These are phyloP conservation scores for Hyperoodon ampullatus DNA, from an alignment of 2,113 vertebrate genomes.

Conservation along the genomic window DNA sequence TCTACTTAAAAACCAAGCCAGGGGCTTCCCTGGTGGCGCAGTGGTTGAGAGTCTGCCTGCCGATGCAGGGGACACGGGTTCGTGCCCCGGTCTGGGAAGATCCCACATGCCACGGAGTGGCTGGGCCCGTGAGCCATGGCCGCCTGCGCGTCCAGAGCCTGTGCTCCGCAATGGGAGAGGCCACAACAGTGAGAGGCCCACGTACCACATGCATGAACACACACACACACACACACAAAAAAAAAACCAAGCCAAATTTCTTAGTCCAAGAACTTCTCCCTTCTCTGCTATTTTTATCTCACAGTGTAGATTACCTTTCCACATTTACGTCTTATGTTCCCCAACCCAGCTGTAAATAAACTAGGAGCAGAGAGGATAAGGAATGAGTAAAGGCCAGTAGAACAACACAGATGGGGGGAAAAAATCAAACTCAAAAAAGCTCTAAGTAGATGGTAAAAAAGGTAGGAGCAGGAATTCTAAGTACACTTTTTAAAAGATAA, in stretches of 20 bases:
- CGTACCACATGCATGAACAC: no score
- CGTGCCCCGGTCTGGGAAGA: no score
- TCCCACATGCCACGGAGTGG: no score
- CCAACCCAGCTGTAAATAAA: conserved; percentile 26
- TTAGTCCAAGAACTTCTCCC: neutral
- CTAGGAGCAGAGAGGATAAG: neutral
- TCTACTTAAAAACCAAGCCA: neutral
- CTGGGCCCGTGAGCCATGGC: no score
- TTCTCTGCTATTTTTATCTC: conserved; percentile 38
- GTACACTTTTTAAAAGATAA: neutral
- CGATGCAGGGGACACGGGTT: no score
- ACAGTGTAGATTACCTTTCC: neutral
- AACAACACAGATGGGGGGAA: neutral
- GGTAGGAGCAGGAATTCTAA: neutral
- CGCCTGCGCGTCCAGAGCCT: no score
- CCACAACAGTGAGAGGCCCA: no score
- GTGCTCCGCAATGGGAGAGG: no score
- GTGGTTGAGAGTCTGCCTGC: no score
- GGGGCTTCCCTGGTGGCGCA: no score
- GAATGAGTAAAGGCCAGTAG: neutral
- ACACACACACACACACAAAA: no score
- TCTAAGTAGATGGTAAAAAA: neutral
- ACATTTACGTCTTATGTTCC: neutral
- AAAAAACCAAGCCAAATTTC: neutral
- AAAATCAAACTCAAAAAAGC: neutral